Conservation (phyloP, 53 echinoderm and acorn worm genomes). For the Holothuria leucospilota region DNA sequence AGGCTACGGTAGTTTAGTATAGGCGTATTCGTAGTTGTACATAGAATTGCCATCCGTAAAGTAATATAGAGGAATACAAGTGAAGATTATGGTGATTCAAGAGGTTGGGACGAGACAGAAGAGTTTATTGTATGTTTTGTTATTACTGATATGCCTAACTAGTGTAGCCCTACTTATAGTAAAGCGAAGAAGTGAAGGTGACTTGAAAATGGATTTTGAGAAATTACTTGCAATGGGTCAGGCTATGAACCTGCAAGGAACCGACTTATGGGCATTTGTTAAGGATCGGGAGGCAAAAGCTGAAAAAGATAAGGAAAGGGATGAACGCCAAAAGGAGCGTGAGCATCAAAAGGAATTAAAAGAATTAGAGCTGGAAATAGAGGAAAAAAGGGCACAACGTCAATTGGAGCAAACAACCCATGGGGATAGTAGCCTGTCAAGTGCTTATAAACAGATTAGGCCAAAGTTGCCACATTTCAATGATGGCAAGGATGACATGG, state of each 20-base stretch:
- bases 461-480: conserved; percentile 55
- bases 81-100: too few relatives aligned
- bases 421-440: not conserved
- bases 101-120: too few relatives aligned
- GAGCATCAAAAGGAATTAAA: conserved; percentile 47
- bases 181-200: not conserved
- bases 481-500: conserved; percentile 49
- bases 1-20: too few relatives aligned
- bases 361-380: conserved; percentile 45
- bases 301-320: conserved; percentile 18
- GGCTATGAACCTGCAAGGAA: not conserved
- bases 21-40: too few relatives aligned
- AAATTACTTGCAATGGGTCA: not conserved
- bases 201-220: not conserved
- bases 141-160: too few relatives aligned
- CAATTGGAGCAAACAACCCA: not conserved
- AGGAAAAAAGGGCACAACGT: not conserved
- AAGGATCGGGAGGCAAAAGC: not conserved
- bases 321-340: conserved; percentile 43
- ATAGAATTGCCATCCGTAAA: too few relatives aligned
- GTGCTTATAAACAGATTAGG: not conserved
- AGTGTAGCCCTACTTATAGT: too few relatives aligned
- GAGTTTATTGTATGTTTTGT: too few relatives aligned
- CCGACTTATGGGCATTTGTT: not conserved
- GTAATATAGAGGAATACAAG: too few relatives aligned